Evolutionary conservation across 2,797 vertebrate genomes (phyloP).

Genomic region (Pachyuromys duprasi): DNA sequence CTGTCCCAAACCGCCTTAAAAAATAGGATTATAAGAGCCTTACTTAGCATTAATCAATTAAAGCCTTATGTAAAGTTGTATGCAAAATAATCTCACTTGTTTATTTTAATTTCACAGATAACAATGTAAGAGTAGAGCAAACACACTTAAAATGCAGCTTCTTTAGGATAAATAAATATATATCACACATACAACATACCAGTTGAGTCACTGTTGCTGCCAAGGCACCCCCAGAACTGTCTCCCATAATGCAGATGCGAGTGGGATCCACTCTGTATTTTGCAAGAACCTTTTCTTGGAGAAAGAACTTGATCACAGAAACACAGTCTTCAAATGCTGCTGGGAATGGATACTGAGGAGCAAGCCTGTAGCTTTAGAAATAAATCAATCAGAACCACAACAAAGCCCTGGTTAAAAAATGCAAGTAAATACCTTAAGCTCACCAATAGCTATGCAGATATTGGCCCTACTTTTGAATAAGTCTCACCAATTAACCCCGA

Average conservation of each 20-base stretch:
- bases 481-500: background rate
- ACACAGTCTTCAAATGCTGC: conserved; percentile 90
- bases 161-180: background rate
- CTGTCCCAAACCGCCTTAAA: too few relatives aligned
- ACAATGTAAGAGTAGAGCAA: background rate
- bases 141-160: background rate
- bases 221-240: conserved; percentile 93
- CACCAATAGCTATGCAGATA: background rate
- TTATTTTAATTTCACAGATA: background rate
- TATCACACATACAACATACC: conserved; percentile 81
- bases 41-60: background rate
- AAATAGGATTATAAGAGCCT: background rate
- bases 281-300: conserved; percentile 88
- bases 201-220: conserved; percentile 92
- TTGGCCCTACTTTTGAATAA: background rate
- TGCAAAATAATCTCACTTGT: background rate
- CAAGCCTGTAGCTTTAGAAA: conserved; percentile 90
- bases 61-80: background rate
- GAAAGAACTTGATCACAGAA: conserved; percentile 90
- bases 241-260: conserved; percentile 92
- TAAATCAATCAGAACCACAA: background rate
- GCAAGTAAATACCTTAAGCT: background rate
- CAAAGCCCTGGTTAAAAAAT: background rate
- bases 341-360: conserved; percentile 91
- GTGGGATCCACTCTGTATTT: conserved; percentile 89